Evolutionary conservation across 64 coral and sea anemone species (phyloP), one percentile per base, ranked within the genome.

Genomic region (Actinia equina): DNA sequence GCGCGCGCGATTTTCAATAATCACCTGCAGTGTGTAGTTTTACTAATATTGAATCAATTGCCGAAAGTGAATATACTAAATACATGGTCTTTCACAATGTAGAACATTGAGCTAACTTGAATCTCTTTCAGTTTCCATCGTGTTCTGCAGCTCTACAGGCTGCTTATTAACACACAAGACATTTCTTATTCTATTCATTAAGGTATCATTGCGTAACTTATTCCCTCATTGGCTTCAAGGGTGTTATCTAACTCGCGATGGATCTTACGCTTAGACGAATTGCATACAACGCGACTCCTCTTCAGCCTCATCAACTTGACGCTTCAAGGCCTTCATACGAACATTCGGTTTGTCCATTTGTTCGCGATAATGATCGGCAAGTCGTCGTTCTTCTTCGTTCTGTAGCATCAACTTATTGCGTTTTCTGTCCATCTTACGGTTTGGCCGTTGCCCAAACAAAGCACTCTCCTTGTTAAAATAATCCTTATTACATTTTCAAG

Each of bases 291-390:
- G 87, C 37, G 91, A 91, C 62, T 99, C 97, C 84, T 99, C 97
- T 59, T 99, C 97, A 10, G 93, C 93, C 61, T 99, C 97, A 25
- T 99, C 93, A 14, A 99, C 91, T 90, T 90, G 83, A 15, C 97
- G 64, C 82, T 99, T 99, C 80, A 94, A 57, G 13, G 91, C 82
- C 83, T 92, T 95, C 22, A 99, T 87, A 10, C 93, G 93, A 12
- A 25, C 46, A 74, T 86, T 92, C 17, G 86, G 30, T 43, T 99
- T 99, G 12, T 99, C 97, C 90, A 93, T 82, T 93, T 99, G 97
- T 69, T 99, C 97, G 56, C 94, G 94, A 54, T 99, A 99, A 25
- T 99, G 97, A 87, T 95, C 97, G 1, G 97, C 93, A 82, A 95
- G 97, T 19, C 97, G 84, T 88, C 97, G 88, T 25, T 99, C 97